Evolutionary conservation across 2,113 vertebrate genomes (phyloP).

Genomic region (Eubucco bourcierii): DNA sequence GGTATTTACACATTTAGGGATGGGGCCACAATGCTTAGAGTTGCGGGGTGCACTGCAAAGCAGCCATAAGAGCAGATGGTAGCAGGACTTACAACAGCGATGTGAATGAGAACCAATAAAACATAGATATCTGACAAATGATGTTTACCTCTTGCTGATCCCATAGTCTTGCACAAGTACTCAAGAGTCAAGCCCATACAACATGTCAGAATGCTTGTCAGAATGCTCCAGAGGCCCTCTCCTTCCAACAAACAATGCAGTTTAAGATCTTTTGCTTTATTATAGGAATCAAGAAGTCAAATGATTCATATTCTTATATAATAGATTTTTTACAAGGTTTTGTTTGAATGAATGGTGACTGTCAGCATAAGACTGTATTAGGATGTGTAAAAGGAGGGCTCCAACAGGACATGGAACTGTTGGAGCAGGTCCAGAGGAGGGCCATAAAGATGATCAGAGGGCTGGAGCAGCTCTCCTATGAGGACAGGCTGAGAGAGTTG

Average conservation of each 20-base stretch:
- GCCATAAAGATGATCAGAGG: too few relatives aligned
- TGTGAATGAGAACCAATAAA: neutral
- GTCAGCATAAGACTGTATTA: neutral
- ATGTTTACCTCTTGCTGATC: neutral
- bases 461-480: too few relatives aligned
- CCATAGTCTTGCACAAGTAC: neutral
- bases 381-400: neutral
- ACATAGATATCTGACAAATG: neutral
- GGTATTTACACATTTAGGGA: neutral
- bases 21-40: neutral
- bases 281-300: neutral
- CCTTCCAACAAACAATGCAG: neutral
- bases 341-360: neutral
- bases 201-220: neutral
- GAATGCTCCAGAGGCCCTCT: neutral
- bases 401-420: too few relatives aligned
- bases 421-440: too few relatives aligned
- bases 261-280: neutral
- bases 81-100: neutral
- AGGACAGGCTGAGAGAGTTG: too few relatives aligned
- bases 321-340: neutral
- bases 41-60: neutral
- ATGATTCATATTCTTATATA: neutral
- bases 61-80: neutral
- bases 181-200: neutral